Conservation (phyloP, 2,113 vertebrate species). For the Myiozetetes cayanensis region DNA sequence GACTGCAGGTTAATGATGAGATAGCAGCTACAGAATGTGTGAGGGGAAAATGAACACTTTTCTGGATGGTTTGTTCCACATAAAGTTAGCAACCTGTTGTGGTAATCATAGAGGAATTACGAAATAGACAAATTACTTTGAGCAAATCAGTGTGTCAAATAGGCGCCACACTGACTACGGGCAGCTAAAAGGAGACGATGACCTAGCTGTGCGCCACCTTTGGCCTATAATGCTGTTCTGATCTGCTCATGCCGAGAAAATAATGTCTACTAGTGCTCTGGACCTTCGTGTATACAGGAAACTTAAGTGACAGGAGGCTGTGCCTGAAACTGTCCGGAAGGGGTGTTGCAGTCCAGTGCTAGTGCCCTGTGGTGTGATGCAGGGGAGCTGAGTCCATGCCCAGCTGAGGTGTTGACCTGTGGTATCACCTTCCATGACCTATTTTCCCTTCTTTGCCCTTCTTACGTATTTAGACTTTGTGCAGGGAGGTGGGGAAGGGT, state of each 20-base stretch:
- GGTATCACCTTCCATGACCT: background rate
- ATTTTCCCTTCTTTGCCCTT: background rate
- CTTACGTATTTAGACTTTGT: background rate
- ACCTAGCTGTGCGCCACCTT: background rate
- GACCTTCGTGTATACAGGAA: background rate
- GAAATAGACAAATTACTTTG: background rate
- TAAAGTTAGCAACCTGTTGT: background rate
- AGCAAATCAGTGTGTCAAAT: background rate
- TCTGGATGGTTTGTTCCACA: background rate
- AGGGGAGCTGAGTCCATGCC: background rate
- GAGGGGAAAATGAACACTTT: background rate
- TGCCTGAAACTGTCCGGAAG: background rate
- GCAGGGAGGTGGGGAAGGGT: background rate
- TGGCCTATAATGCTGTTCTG: background rate
- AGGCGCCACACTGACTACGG: background rate
- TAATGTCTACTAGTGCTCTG: background rate
- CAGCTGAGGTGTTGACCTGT: background rate
- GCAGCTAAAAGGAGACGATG: background rate
- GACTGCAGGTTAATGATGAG: slow-evolving; percentile 4
- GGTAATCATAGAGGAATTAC: background rate
- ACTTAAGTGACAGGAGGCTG: background rate
- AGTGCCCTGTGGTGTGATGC: background rate
- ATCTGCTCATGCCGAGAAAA: background rate
- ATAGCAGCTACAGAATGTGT: background rate
- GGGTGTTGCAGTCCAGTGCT: background rate